phyloP scores from a whole-genome alignment of 2,888 invertebrate genomes.

The Falcaria lacertinaria region DNA sequence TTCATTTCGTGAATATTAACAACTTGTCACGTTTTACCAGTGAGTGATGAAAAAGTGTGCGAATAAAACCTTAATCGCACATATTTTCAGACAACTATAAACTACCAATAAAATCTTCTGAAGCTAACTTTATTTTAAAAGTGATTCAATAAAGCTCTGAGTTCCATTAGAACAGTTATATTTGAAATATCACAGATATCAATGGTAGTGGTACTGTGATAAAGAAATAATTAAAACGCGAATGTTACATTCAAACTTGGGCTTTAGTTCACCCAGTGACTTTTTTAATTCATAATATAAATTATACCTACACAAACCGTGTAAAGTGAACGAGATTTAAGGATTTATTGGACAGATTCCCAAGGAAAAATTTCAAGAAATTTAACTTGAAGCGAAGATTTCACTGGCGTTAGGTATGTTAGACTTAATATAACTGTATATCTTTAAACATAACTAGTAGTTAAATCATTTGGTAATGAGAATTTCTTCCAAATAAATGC shows the following conservation, averaged over 20 bases:
- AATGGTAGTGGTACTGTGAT: no score
- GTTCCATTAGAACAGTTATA: not conserved
- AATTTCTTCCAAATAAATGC: no score
- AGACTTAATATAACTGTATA: no score
- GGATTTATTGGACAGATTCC: not conserved
- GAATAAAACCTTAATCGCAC: not conserved
- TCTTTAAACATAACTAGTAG: no score
- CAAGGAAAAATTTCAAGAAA: not conserved
- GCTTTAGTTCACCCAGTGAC: no score
- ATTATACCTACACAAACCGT: not conserved
- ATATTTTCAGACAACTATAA: not conserved
- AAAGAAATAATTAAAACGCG: no score
- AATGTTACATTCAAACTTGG: no score
- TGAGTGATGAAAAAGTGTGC: conserved; percentile 25
- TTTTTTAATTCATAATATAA: no score
- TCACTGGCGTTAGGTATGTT: not conserved
- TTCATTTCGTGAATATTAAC: conserved; percentile 40
- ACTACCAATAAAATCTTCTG: not conserved
- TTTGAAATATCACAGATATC: no score
- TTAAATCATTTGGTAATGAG: no score
- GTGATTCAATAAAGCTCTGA: no score
- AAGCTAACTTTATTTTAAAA: not conserved
- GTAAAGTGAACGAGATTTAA: not conserved
- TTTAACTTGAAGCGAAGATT: not conserved
- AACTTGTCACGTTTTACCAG: conserved; percentile 31